Evolutionary conservation across 2,888 invertebrate species (phyloP).

Genomic region (Habrosyne pyritoides): DNA sequence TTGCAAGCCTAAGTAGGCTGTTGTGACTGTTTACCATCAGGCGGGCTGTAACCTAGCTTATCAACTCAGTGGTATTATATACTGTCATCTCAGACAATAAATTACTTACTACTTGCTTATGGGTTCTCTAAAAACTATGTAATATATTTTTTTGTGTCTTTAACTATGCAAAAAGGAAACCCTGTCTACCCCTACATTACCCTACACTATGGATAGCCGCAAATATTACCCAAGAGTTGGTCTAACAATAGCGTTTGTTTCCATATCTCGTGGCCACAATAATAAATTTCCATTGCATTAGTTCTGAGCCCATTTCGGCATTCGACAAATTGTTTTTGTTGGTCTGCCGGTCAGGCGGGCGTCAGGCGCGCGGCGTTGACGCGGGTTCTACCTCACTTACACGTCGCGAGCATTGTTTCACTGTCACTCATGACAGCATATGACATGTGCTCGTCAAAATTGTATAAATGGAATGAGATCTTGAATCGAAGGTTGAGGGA

Average conservation of each 20-base stretch:
- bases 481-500: background rate
- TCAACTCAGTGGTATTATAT: too few relatives aligned
- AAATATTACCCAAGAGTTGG: too few relatives aligned
- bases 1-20: too few relatives aligned
- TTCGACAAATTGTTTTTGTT: constrained; percentile 29
- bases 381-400: constrained; percentile 26
- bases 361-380: constrained; percentile 23
- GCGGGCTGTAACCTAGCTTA: too few relatives aligned
- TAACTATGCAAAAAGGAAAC: too few relatives aligned
- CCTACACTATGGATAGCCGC: too few relatives aligned
- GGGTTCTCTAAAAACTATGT: too few relatives aligned
- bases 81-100: too few relatives aligned
- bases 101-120: too few relatives aligned
- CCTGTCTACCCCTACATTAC: too few relatives aligned
- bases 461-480: background rate
- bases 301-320: constrained; percentile 22
- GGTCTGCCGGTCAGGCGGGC: constrained; percentile 15
- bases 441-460: constrained; percentile 13
- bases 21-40: too few relatives aligned
- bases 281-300: constrained; percentile 19
- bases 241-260: background rate
- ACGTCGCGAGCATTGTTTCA: constrained; percentile 21
- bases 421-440: constrained; percentile 25
- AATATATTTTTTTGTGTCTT: too few relatives aligned
- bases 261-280: constrained; percentile 11